Evolutionary conservation across 2,113 vertebrate genomes (phyloP), one percentile per base, ranked within the genome.

Genomic region (Calcarius ornatus): DNA sequence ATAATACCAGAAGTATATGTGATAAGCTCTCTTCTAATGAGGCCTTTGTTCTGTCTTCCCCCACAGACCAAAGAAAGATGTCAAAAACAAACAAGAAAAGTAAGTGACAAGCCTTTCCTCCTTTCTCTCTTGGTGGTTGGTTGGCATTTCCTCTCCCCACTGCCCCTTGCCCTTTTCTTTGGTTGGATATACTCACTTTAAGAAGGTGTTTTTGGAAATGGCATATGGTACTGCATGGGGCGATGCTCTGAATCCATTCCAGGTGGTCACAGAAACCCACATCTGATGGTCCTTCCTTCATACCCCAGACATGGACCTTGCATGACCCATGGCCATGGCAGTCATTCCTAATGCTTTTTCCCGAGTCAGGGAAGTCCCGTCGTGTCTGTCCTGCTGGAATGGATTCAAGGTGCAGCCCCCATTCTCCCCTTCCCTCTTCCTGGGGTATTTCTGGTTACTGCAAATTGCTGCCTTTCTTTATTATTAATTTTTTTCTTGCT

Each of bases 61-160:
- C 89, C 28, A 78, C 98, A 99, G 99, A 98, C 98, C 97, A 99
- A 99, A 99, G 99, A 99, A 98, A 98, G 99, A 99, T 90, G 96
- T 97, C 81, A 98, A 95, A 98, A 98, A 98, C 95, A 98, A 97
- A 97, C 98, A 95, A 99, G 99, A 99, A 99, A 99, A 99, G 99
- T 99, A 99, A 99, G 99, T 99, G 98, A 86, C 63, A 33, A 76
- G 64, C 81, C 56, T 95, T 96, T 87, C 70, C 59, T 97, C 45
- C 68, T 81, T 78, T 81, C 72, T 85, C 69, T 95, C 86, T 92
- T 85, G 95, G 94, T 96, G 59, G 68, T 96, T 93, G 92, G 86
- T 94, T 96, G 91, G 82, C 31, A 11, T 80, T 93, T 94, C 92
- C 78, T 96, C 45, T 95, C 75, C 88, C 82, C 81, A 94, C 65